Evolutionary conservation across 1,140 invertebrate genomes (phyloP), one percentile per base, ranked within the genome.

Genomic region (Gonioctena quinquepunctata): DNA sequence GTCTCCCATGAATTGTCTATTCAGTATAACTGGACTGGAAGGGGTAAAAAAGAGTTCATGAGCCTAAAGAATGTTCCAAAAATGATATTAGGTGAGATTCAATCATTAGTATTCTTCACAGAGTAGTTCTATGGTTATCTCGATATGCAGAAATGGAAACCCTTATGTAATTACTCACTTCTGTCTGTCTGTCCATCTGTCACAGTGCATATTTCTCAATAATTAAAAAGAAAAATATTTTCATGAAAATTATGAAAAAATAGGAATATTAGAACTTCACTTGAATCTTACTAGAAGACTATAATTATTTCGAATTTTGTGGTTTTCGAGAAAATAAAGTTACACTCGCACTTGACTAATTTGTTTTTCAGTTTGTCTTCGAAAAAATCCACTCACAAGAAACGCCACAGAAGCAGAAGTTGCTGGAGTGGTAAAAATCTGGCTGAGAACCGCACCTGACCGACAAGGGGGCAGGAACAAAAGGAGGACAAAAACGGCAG

Each of bases 181-280:
- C n/a, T 33, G n/a, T 11, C 8, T 33, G 28, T 33, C 28, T 42
- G 8, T 8, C 28, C n/a, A 42, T 11, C 28, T 42, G 28, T 2
- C 28, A 42, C n/a, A 42, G 28, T 42, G n/a, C n/a, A n/a, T n/a
- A n/a, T n/a, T n/a, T n/a, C n/a, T n/a, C n/a, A n/a, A n/a, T n/a
- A n/a, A n/a, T n/a, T n/a, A 42, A 54, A n/a, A 19, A 54, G 18
- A 54, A 52, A 54, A 19, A 22, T 54, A 54, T 54, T 11, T 54
- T 54, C 50, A n/a, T 54, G 50, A 54, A 54, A 54, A 54, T 54
- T 54, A 54, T 54, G 50, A 54, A 54, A 54, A 54, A 54, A 54
- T 19, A 54, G 21, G 21, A 54, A 54, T 19, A 54, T 8, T 54
- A 54, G 50, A 54, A 54, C 50, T 54, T 54, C 16, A 54, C 50